Evolutionary conservation across 2,888 invertebrate species (phyloP).

Genomic region (Allolobophora icterica): DNA sequence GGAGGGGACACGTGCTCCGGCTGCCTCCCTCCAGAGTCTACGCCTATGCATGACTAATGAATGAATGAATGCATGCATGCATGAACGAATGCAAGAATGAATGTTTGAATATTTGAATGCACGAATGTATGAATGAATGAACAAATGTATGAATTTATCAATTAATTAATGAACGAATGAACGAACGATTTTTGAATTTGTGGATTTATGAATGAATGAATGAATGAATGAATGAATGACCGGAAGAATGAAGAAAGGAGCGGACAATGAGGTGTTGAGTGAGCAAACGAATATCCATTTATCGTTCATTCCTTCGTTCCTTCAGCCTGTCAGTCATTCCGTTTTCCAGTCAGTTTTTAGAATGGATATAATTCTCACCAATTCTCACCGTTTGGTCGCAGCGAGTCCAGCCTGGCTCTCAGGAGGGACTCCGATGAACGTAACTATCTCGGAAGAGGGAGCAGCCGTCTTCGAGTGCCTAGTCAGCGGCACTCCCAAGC

Average conservation of each 20-base stretch:
- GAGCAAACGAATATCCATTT: too few species aligned
- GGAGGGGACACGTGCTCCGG: too few species aligned
- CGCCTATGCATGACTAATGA: too few species aligned
- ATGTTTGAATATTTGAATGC: too few species aligned
- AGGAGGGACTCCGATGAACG: constrained; percentile 77
- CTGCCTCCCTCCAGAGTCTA: too few species aligned
- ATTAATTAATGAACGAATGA: too few species aligned
- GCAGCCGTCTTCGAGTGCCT: constrained; percentile 84
- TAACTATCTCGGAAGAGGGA: constrained; percentile 89
- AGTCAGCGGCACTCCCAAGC: constrained; percentile 87
- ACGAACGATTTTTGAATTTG: too few species aligned
- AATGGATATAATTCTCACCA: background rate
- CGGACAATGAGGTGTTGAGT: background rate
- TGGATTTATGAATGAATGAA: too few species aligned
- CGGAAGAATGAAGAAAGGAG: background rate
- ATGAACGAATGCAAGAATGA: too few species aligned
- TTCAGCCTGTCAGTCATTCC: background rate
- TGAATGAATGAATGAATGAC: background rate
- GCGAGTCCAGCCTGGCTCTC: constrained; percentile 75
- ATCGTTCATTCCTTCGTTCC: background rate
- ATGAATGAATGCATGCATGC: too few species aligned
- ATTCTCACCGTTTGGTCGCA: constrained; percentile 48
- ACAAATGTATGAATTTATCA: too few species aligned
- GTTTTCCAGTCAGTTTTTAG: background rate
- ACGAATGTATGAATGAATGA: too few species aligned